These are phyloP conservation scores for Pelvicachromis taeniatus DNA, from an alignment of 2,113 vertebrate species.

Conservation along the genomic window DNA sequence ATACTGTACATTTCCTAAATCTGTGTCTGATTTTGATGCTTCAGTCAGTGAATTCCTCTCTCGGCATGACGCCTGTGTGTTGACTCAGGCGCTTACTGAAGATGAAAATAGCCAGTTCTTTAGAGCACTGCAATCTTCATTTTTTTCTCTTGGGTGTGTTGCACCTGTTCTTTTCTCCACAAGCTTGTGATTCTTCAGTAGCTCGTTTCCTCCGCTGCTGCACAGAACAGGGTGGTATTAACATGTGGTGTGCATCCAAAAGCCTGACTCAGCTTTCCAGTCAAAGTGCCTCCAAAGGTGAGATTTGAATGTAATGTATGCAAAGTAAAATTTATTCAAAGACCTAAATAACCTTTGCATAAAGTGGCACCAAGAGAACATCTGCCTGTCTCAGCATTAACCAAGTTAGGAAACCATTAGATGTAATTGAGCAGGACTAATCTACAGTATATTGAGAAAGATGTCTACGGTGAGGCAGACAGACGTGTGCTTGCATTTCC, in stretches of 20 bases:
- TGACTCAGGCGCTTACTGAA: not conserved
- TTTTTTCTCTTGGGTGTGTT: not conserved
- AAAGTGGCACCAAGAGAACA: not conserved
- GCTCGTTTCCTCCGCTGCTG: not conserved
- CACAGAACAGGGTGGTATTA: not conserved
- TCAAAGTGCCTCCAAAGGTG: not conserved
- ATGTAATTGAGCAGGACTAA: not conserved
- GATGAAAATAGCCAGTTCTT: conserved; percentile 29
- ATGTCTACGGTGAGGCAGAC: not conserved
- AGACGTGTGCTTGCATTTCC: not conserved
- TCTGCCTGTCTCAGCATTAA: not conserved
- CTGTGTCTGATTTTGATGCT: not conserved
- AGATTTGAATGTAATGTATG: not conserved
- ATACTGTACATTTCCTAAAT: not conserved
- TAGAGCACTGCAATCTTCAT: not conserved
- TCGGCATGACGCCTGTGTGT: not conserved
- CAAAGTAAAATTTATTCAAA: not conserved
- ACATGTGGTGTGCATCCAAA: not conserved
- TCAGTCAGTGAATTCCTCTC: not conserved
- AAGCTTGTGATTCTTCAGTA: not conserved
- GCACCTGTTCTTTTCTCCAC: conserved; percentile 28
- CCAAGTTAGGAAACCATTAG: not conserved
- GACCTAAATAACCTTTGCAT: not conserved
- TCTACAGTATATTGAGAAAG: not conserved
- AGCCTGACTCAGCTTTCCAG: conserved; percentile 3